Evolutionary conservation across 1,140 invertebrate species (phyloP).

Genomic region (Drosophila nebulosa): DNA sequence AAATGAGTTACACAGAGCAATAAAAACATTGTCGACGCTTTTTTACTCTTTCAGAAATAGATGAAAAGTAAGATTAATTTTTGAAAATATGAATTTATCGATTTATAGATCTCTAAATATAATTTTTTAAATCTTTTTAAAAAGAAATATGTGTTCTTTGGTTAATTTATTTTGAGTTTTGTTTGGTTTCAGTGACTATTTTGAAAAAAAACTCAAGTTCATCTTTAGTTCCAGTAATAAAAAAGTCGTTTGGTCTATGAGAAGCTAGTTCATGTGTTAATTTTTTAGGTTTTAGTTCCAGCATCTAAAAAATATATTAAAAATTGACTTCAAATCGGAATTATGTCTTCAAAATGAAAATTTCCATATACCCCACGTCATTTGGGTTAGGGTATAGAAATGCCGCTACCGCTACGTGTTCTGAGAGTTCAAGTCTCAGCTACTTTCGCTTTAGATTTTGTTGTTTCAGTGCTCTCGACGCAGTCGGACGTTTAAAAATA

Average conservation of each 20-base stretch:
- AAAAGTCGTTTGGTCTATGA: too few species aligned
- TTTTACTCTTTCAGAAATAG: conserved; percentile 16
- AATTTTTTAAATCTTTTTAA: not conserved
- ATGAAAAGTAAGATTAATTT: not conserved
- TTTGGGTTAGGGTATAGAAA: not conserved
- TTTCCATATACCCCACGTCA: not conserved
- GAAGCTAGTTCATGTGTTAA: too few species aligned
- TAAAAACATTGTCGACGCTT: conserved; percentile 20
- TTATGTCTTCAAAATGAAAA: too few species aligned
- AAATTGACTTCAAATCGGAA: too few species aligned
- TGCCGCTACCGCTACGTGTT: conserved; percentile 28
- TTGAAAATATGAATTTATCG: not conserved
- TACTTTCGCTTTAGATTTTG: conserved; percentile 55
- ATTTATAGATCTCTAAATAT: not conserved
- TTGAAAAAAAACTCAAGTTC: too few species aligned
- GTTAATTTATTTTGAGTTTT: too few species aligned
- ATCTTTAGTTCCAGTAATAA: too few species aligned
- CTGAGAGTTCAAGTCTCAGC: conserved; percentile 39
- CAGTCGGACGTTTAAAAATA: conserved; percentile 70
- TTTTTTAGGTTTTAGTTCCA: too few species aligned
- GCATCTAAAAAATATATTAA: too few species aligned
- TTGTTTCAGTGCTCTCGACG: conserved; percentile 64
- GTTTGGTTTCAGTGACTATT: too few species aligned
- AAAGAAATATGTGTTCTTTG: too few species aligned
- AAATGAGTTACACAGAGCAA: conserved; percentile 45